Evolutionary conservation across 2,113 vertebrate species (phyloP).

Genomic region (Nycticryphes semicollaris): DNA sequence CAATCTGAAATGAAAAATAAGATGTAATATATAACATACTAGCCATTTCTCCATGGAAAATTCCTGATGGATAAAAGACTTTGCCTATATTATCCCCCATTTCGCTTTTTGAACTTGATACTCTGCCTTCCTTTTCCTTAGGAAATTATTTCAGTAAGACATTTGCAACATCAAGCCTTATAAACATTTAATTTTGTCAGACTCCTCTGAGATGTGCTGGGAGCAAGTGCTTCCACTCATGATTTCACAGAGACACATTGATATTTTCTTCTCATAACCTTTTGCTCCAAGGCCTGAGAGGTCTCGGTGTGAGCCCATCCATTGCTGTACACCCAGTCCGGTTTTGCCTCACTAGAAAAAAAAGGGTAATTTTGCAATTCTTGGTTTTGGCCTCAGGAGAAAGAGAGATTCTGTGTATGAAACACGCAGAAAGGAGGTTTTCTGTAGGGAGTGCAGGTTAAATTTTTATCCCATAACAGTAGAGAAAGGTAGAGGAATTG

Average conservation of each 20-base stretch:
- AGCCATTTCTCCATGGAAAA: not conserved
- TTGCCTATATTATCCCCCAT: no score
- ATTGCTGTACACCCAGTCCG: rapidly evolving
- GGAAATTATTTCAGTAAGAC: not conserved
- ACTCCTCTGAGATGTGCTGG: not conserved
- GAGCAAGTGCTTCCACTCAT: not conserved
- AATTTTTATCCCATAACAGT: rapidly evolving
- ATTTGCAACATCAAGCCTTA: rapidly evolving
- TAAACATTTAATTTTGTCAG: rapidly evolving
- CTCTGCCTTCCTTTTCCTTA: not conserved
- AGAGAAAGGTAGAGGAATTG: not conserved
- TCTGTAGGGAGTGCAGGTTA: not conserved
- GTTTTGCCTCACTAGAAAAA: not conserved
- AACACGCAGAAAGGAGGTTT: not conserved
- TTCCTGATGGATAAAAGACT: not conserved
- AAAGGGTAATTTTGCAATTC: not conserved
- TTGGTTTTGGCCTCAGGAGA: not conserved
- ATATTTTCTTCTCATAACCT: not conserved
- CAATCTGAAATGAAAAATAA: not conserved
- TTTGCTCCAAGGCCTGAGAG: not conserved
- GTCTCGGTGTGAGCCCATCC: rapidly evolving
- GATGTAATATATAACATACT: rapidly evolving
- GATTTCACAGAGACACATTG: not conserved
- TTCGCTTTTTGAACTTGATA: not conserved
- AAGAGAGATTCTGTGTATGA: not conserved